Percentiles rank a stretch among this genome's conserved stretches.
These are phyloP conservation scores for Pilophorus perplexus DNA, from an alignment of 2,888 invertebrate species.

Conservation along the genomic window DNA sequence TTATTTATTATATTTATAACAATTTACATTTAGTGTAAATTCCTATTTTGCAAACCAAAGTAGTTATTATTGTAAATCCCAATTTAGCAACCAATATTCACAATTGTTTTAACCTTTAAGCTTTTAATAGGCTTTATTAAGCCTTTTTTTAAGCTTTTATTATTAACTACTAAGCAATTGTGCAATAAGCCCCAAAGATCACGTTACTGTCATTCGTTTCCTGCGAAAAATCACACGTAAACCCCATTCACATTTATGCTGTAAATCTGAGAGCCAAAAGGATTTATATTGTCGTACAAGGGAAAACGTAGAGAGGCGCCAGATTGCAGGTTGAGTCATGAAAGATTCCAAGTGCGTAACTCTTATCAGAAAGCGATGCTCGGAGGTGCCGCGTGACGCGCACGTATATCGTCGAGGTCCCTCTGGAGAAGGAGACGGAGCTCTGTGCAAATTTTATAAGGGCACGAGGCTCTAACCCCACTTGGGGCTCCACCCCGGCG, in stretches of 20 bases:
- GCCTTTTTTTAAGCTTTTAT: neutral
- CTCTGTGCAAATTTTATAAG: slow-evolving; percentile 39
- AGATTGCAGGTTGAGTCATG: slow-evolving; percentile 27
- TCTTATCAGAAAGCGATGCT: slow-evolving; percentile 22
- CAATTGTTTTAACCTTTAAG: too few relatives aligned
- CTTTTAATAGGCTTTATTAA: too few relatives aligned
- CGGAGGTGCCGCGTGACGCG: neutral
- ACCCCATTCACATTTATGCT: neutral
- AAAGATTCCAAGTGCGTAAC: slow-evolving; percentile 30
- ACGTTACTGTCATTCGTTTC: neutral
- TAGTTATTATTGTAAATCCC: too few relatives aligned
- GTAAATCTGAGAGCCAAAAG: slow-evolving; percentile 1
- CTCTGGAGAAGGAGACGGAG: neutral
- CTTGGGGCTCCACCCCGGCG: neutral
- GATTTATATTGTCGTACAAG: slow-evolving; percentile 1
- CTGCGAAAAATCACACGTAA: neutral
- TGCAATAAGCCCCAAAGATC: neutral
- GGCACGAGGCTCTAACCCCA: slow-evolving; percentile 3
- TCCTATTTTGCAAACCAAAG: too few relatives aligned
- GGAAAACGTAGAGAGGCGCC: neutral
- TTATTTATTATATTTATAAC: too few relatives aligned
- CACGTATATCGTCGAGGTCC: slow-evolving; percentile 4
- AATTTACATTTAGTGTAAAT: too few relatives aligned
- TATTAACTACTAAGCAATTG: neutral
- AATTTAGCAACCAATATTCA: too few relatives aligned